Conservation (phyloP, 2,113 vertebrate species). For the Tachysurus fulvidraco region DNA sequence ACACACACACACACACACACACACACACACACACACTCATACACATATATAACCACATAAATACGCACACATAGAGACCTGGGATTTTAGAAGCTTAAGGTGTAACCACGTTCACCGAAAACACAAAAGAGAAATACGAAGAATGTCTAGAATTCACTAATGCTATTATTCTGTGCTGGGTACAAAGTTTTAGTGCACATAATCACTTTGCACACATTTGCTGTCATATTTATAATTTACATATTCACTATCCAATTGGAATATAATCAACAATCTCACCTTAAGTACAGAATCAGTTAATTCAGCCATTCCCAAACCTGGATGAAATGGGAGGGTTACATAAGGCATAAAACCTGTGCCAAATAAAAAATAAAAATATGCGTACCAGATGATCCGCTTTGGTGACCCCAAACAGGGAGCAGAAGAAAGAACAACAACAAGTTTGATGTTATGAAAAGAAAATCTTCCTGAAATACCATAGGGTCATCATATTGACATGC, state of each 20-base stretch:
- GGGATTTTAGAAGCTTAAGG: constrained; percentile 10
- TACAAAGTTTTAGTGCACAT: not conserved
- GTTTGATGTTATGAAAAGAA: not conserved
- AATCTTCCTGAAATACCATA: not conserved
- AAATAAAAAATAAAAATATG: too few relatives aligned
- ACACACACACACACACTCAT: not conserved
- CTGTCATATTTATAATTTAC: not conserved
- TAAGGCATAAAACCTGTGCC: too few relatives aligned
- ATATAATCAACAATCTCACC: not conserved
- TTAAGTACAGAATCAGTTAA: not conserved
- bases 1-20: not conserved
- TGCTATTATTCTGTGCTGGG: not conserved
- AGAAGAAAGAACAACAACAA: too few relatives aligned
- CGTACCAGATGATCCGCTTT: too few relatives aligned
- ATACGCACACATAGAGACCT: not conserved
- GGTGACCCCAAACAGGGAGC: too few relatives aligned
- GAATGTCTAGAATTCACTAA: not conserved
- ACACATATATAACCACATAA: not conserved
- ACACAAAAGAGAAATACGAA: not conserved
- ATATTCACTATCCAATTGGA: not conserved
- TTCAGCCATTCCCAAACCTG: not conserved
- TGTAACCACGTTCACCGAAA: not conserved
- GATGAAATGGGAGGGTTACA: too few relatives aligned
- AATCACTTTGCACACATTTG: not conserved
- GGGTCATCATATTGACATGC: not conserved